Base-by-base conservation (phyloP, 1,140 invertebrate species). In the Hyles vespertilio region DNA sequence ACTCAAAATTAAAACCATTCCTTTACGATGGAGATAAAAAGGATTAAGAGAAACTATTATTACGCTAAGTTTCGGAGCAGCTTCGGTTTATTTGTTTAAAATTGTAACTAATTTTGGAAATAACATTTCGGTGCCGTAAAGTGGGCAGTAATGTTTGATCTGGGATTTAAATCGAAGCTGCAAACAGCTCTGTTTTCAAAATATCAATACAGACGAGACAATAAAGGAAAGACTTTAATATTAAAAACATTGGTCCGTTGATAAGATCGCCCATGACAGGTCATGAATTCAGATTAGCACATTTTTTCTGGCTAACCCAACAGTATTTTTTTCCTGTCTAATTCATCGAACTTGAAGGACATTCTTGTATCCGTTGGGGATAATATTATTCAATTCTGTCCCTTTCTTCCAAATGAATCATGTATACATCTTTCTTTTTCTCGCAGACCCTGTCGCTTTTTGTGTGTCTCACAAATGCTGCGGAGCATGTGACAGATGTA, bases 401-500 rank as follows among this genome's bases (percentile, higher is more conserved):
- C 67, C 69, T 50, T 53, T 83, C 67, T 46, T 11, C 33, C 66
- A 47, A 56, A 32, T 33, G 12, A 61, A 57, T 59, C 58, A 68
- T 43, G 46, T 49, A 65, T 81, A 75, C 62, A 10, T 56, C 53
- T 61, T 49, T 81, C 77, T 73, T 74, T 65, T 58, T 81, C 72
- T 70, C 59, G 52, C 67, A 56, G 65, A 59, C 61, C 74, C 72
- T 72, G 78, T 84, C 82, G 61, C 74, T 84, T 88, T 88, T 87
- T 84, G 80, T 88, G 65, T 77, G 82, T 71, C 77, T 85, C 82
- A 81, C 63, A 83, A 83, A 81, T 84, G 84, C 77, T 57, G 62
- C 80, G 78, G 70, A 83, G 69, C 85, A 81, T 87, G 70, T 74
- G 82, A 86, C 85, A 88, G 82, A 87, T 88, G 85, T 71, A 80